These are phyloP conservation scores for Chelon labrosus DNA, from an alignment of 2,797 vertebrate genomes.

Conservation along the genomic window DNA sequence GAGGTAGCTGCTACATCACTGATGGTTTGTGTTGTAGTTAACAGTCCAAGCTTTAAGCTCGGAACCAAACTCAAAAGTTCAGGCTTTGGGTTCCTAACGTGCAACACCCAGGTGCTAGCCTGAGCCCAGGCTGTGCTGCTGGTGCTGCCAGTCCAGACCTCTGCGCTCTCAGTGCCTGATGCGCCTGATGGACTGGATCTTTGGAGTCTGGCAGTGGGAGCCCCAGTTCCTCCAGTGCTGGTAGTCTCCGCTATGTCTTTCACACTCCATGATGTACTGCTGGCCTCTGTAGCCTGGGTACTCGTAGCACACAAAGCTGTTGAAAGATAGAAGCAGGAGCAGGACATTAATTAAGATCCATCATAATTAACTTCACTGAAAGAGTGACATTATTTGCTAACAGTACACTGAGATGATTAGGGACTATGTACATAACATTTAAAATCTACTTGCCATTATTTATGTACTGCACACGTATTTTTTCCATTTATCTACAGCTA, in stretches of 20 bases:
- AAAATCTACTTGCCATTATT: too few species aligned
- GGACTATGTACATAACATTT: too few species aligned
- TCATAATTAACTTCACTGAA: background rate
- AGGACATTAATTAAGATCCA: background rate
- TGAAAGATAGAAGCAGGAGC: background rate
- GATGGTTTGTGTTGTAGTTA: constrained; percentile 36
- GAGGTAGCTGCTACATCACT: constrained; percentile 61
- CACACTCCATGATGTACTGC: constrained; percentile 91
- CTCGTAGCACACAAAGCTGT: constrained; percentile 89
- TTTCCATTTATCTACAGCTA: background rate
- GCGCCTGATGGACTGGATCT: constrained; percentile 89
- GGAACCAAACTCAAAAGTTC: constrained; percentile 10
- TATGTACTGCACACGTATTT: background rate
- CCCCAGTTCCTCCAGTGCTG: constrained; percentile 89
- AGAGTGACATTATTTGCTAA: background rate
- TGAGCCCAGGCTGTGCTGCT: background rate
- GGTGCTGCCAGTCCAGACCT: background rate
- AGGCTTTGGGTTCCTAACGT: constrained; percentile 5
- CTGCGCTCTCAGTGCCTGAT: constrained; percentile 84
- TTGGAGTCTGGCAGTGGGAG: constrained; percentile 87
- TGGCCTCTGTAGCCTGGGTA: constrained; percentile 87
- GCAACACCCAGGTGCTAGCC: constrained; percentile 26
- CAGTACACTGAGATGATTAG: too few species aligned
- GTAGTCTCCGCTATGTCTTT: constrained; percentile 88
- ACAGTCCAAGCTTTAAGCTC: constrained; percentile 21